These are phyloP conservation scores for Megastigmus dorsalis DNA, from an alignment of 2,888 invertebrate species.

Conservation along the genomic window DNA sequence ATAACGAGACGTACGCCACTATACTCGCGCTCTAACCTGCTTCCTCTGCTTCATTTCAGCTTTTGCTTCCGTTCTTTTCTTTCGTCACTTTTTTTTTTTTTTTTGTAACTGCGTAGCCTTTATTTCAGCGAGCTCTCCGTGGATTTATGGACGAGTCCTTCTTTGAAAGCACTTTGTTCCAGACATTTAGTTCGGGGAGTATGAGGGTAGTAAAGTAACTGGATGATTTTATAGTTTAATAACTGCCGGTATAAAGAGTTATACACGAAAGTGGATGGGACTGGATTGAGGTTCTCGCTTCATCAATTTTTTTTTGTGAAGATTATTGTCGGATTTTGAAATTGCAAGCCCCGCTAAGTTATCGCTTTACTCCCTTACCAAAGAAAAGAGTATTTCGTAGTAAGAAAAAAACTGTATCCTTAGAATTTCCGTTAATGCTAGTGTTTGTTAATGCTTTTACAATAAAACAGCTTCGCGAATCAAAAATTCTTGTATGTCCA, in stretches of 20 bases:
- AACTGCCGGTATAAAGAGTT: slow-evolving; percentile 35
- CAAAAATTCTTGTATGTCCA: no score
- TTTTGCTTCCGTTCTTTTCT: background rate
- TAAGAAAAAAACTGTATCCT: no score
- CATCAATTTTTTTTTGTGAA: background rate
- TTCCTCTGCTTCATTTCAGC: slow-evolving; percentile 15
- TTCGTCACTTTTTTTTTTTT: background rate
- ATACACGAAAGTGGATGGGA: background rate
- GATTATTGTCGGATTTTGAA: background rate
- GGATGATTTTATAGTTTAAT: slow-evolving; percentile 48
- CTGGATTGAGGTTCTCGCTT: background rate
- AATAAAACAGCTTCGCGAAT: no score
- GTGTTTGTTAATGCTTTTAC: no score
- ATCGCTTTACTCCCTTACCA: no score
- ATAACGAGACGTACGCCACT: slow-evolving; percentile 18
- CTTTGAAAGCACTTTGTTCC: slow-evolving; percentile 30
- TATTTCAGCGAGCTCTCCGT: slow-evolving; percentile 14
- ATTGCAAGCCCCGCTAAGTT: background rate
- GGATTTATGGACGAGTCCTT: slow-evolving; percentile 32
- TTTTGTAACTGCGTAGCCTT: background rate
- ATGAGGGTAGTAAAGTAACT: slow-evolving; percentile 28
- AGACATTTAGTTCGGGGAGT: slow-evolving; percentile 32
- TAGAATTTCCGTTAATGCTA: no score
- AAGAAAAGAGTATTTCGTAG: no score
- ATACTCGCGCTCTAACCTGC: background rate